Evolutionary conservation across 2,113 vertebrate species (phyloP).

Genomic region (Callionymus lyra): DNA sequence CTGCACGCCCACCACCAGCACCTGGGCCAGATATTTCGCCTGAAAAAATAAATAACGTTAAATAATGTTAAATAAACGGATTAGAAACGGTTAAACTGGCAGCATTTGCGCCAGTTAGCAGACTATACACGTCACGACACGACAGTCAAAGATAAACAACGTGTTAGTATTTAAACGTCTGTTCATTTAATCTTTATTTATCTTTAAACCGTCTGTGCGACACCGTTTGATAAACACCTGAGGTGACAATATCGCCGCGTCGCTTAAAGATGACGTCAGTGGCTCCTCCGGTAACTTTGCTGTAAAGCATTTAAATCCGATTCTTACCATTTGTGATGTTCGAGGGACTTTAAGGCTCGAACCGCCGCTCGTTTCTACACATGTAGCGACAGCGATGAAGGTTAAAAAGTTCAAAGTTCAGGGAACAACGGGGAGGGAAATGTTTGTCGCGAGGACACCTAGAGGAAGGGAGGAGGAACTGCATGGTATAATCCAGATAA

Average conservation of each 20-base stretch:
- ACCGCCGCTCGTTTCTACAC: slow-evolving; percentile 14
- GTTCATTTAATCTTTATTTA: no score
- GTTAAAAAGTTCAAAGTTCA: slow-evolving; percentile 53
- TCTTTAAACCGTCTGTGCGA: no score
- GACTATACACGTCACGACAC: no score
- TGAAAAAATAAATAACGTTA: slow-evolving; percentile 36
- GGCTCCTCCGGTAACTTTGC: no score
- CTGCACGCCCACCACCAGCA: slow-evolving; percentile 89
- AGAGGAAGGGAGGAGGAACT: slow-evolving; percentile 29
- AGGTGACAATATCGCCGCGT: no score
- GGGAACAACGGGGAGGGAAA: not conserved
- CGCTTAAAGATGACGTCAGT: no score
- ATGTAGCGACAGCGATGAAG: slow-evolving; percentile 38
- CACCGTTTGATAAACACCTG: no score
- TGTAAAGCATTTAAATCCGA: fast-evolving
- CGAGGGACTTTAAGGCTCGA: not conserved
- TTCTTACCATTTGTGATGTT: slow-evolving; percentile 43
- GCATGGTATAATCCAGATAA: slow-evolving; percentile 3
- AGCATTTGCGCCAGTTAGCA: no score
- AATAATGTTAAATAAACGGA: not conserved
- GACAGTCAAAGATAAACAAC: no score
- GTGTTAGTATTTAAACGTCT: no score
- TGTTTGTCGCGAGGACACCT: slow-evolving; percentile 21
- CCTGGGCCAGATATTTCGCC: slow-evolving; percentile 94
- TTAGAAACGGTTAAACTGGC: not conserved